Evolutionary conservation across 2,797 vertebrate genomes (phyloP), one percentile per base, ranked within the genome.

Genomic region (Lagothrix lagotricha): DNA sequence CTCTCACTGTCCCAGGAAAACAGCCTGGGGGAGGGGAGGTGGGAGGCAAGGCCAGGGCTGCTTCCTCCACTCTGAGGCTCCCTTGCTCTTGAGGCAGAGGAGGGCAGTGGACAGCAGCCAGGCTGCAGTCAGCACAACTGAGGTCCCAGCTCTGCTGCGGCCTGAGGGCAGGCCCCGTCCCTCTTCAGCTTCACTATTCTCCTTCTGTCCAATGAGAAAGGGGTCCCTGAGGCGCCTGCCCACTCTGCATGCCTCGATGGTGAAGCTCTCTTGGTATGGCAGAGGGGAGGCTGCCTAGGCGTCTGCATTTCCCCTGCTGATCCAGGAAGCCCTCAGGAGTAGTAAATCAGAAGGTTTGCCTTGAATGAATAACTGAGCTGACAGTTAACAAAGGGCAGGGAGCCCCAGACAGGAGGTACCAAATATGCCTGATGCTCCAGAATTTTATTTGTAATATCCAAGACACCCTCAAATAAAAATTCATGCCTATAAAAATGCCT

Each of bases 101-200:
- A 19, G 15, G 0, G 3, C 5, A 5, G 4, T 15, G 10, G 4
- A 1, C 41, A 57, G 7, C 1, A 0, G 44, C 0, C 15, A 41
- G 48, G 67, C 8, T 33, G 3, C 8, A 17, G 36, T 4, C n/a
- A 26, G 67, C 44, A 48, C 12, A 6, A 1, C 20, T 36, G 22
- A 50, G 24, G 26, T 12, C 46, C n/a, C 52, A 20, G 67, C 15
- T 73, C 39, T 48, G 39, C 33, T 1, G 13, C 15, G 12, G 24
- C 14, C 41, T 17, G 20, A 6, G 4, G 13, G 28, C 0, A 15
- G 30, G 19, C 7, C 90, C 36, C 22, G 0, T 11, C 58, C 5
- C 57, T 95, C 19, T 50, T 70, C 76, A 57, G 61, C 12, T 22
- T 33, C 50, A 9, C 3, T 33, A 50, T 44, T 83, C 30, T 2